Base-by-base conservation (phyloP, 2,888 invertebrate species). In the Noctua janthe region DNA sequence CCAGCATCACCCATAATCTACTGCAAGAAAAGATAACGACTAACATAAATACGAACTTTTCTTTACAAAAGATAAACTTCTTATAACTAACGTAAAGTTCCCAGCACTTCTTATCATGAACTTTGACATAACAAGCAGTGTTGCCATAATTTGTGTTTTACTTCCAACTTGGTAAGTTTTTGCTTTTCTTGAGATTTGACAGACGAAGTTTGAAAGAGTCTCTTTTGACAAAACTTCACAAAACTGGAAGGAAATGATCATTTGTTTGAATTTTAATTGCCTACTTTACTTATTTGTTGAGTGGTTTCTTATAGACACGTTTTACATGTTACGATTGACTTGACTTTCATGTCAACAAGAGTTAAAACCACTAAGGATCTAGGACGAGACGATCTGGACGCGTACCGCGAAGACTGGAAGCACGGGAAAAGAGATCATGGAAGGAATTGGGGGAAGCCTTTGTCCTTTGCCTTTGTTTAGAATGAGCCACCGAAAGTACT, bases 61-160 rank as follows among this genome's bases (percentile, higher is more conserved):
- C 76, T 71, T 6, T 15, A 59, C 69, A 66, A 76, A 70, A 70
- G 59, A 69, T 39, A 70, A 70, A 76, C 69, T 76, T 87, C 15
- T 51, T 29, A 8, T 13, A 64, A 54, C 72, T 71, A 59, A 43
- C 35, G 17, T 7, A 17, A 78, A 84, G 79, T 84, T 87, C 56
- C 69, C 64, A 56, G 74, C 56, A 49, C 71, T 82, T 73, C 75
- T 84, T 84, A 87, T 87, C 85, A 35, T 64, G 23, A 84, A 87
- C 79, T 84, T 79, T 87, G 80, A 64, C 74, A 51, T 78, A 84
- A 74, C 84, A 87, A 15, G 20, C 71, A 64, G 56, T 62, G 78
- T 64, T 87, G 62, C 71, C 74, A 87, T 72, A 62, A 87, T 72
- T 74, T 71, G n/a, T 78, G 67, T 83, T 84, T 83, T 71, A 56